Percentiles rank a stretch among this genome's conserved stretches.
Evolutionary conservation across 2,113 vertebrate genomes (phyloP).

Genomic region (Capreolus pygargus): DNA sequence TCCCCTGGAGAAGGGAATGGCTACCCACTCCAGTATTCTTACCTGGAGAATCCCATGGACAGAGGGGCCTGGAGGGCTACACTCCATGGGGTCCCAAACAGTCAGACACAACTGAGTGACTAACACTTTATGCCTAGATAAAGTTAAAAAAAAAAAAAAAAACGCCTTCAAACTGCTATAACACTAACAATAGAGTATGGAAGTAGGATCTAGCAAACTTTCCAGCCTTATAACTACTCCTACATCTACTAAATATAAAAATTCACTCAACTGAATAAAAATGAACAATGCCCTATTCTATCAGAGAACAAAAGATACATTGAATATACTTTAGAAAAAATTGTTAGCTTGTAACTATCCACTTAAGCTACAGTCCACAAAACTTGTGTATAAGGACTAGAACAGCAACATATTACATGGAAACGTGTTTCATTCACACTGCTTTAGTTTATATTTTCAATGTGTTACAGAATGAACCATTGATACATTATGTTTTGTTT

Average conservation of each 20-base stretch:
- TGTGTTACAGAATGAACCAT: not conserved
- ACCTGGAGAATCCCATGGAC: not conserved
- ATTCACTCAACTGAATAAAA: conserved; percentile 21
- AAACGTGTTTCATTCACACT: not conserved
- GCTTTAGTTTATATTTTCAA: conserved; percentile 30
- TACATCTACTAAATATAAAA: conserved; percentile 34
- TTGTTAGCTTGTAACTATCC: not conserved
- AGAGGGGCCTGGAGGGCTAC: not conserved
- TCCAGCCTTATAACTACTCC: not conserved
- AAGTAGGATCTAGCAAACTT: not conserved
- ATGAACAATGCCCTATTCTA: not conserved
- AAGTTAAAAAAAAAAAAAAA: not conserved
- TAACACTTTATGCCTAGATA: not conserved
- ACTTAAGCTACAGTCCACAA: not conserved
- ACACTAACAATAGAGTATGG: not conserved
- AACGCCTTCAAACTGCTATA: not conserved
- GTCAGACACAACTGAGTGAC: not conserved
- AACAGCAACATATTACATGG: not conserved
- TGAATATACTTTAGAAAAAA: conserved; percentile 18
- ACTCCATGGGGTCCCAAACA: not conserved
- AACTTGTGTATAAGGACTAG: not conserved
- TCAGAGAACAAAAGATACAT: not conserved
- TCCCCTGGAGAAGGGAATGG: not conserved
- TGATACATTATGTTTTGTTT: not conserved
- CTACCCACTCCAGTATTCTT: not conserved